phyloP scores from a whole-genome alignment of 2,113 vertebrate species.

The Antechinus stuartii region DNA sequence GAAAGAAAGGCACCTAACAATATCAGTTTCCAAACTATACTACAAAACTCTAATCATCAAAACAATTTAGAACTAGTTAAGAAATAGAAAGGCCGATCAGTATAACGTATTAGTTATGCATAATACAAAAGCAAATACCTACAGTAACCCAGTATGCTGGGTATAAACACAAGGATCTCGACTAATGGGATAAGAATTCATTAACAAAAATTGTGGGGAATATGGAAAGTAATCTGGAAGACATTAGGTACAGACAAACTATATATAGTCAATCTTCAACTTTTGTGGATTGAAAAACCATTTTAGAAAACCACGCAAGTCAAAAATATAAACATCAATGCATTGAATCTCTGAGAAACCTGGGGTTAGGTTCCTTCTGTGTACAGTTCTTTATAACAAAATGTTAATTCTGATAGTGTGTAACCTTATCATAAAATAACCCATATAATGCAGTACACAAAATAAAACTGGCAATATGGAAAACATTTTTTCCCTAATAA shows the following conservation, averaged over 20 bases:
- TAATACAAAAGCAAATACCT: neutral
- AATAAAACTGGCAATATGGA: neutral
- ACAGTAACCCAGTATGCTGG: neutral
- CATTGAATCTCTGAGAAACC: neutral
- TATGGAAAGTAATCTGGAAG: neutral
- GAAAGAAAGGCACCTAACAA: neutral
- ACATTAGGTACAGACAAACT: neutral
- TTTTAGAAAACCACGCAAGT: neutral
- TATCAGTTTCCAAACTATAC: neutral
- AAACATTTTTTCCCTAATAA: neutral
- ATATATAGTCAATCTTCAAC: neutral
- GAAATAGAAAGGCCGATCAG: neutral
- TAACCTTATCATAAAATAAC: neutral
- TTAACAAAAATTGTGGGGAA: neutral
- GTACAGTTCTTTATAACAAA: neutral
- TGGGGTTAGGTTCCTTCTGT: neutral
- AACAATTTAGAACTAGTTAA: neutral
- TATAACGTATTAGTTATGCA: neutral
- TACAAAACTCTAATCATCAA: neutral
- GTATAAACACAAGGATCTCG: neutral
- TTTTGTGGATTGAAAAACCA: neutral
- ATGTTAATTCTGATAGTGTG: neutral
- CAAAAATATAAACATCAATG: neutral
- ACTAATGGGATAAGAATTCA: neutral
- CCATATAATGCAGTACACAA: neutral